These are phyloP conservation scores for Pomatostomus ruficeps DNA, from an alignment of 2,113 vertebrate species.

Conservation along the genomic window DNA sequence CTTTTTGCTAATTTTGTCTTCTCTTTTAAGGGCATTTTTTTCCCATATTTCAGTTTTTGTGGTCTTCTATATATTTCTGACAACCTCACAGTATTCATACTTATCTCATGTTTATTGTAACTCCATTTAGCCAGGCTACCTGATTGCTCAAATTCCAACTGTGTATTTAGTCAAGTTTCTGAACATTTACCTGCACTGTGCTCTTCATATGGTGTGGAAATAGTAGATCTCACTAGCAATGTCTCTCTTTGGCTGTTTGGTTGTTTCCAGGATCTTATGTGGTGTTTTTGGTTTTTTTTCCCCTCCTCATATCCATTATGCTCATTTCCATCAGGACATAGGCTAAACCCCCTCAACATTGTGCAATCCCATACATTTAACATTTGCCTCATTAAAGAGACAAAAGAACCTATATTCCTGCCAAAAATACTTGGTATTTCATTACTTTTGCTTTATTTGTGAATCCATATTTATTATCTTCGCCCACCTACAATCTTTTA, in stretches of 20 bases:
- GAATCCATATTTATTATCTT: neutral
- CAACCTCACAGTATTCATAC: neutral
- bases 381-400: neutral
- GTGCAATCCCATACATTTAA: neutral
- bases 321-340: neutral
- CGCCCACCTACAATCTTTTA: neutral
- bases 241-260: neutral
- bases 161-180: neutral
- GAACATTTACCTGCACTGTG: fast-evolving
- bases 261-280: neutral
- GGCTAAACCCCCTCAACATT: neutral
- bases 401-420: neutral
- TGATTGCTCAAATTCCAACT: neutral
- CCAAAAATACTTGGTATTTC: neutral
- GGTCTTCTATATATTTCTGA: neutral
- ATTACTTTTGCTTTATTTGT: neutral
- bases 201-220: neutral
- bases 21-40: neutral
- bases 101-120: neutral
- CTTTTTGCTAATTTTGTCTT: neutral
- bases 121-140: neutral
- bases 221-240: neutral
- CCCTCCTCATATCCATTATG: neutral
- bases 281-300: neutral
- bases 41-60: neutral